phyloP scores from a whole-genome alignment of 2,888 invertebrate genomes.

The Itoplectis maculator region DNA sequence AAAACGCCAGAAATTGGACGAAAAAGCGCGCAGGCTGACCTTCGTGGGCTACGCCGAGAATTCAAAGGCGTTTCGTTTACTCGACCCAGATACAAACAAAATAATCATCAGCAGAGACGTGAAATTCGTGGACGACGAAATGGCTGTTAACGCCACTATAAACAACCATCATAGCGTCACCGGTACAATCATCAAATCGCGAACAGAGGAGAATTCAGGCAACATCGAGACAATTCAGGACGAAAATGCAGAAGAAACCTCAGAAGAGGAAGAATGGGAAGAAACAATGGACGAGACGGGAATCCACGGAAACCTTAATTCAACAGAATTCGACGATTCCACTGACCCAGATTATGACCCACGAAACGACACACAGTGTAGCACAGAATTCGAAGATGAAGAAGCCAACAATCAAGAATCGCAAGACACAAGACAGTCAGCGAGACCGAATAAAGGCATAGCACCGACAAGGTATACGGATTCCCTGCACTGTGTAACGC shows the following conservation, averaged over 20 bases:
- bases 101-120: constrained; percentile 49
- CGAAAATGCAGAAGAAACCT: no score
- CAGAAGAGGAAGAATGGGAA: not conserved
- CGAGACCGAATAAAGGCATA: constrained; percentile 24
- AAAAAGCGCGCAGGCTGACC: constrained; percentile 42
- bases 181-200: not conserved
- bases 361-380: not conserved
- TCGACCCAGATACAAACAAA: constrained; percentile 41
- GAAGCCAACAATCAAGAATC: not conserved
- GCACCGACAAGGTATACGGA: constrained; percentile 31
- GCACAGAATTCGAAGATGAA: constrained; percentile 11
- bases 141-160: not conserved
- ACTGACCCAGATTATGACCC: constrained; percentile 2
- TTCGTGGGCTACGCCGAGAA: constrained; percentile 56
- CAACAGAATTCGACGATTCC: not conserved
- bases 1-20: no score
- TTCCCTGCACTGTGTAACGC: not conserved
- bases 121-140: constrained; percentile 36
- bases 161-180: not conserved
- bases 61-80: constrained; percentile 56
- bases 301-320: not conserved
- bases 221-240: not conserved
- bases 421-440: not conserved
- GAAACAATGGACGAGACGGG: not conserved
- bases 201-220: not conserved